Base-by-base conservation (phyloP, 1,140 invertebrate genomes). In the Drosophila asahinai region DNA sequence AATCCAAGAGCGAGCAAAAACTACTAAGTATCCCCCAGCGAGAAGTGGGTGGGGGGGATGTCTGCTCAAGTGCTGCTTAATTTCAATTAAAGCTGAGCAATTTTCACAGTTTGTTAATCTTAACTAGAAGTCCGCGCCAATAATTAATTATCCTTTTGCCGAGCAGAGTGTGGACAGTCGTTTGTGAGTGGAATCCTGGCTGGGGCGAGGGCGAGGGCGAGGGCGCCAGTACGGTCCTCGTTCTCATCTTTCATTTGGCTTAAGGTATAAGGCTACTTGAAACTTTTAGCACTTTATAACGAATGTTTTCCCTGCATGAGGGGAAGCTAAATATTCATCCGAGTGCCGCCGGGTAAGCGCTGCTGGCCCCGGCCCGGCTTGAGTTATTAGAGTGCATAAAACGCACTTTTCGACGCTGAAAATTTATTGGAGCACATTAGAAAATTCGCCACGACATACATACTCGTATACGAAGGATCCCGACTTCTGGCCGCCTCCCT, bases 91-190 rank as follows among this genome's bases (percentile, higher is more conserved):
- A 80, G 78, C 77, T 80, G 42, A 80, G 77, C 78, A 80, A 80
- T 80, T 80, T 80, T 80, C 77, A 80, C 78, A 80, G 78, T 80
- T 80, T 80, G 78, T 80, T 80, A 80, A 80, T 80, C 78, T 80
- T 80, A 80, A 80, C 78, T 80, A 80, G 76, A 80, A 80, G 77
- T 80, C 58, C 62, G 77, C 65, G 77, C 78, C 79, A 75, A 80
- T 80, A 80, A 80, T 80, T 80, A 80, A 80, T 80, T 80, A 80
- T 80, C 67, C 76, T 77, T 72, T 79, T 64, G 64, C 63, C 49
- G 15, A 19, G 12, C 33, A 25, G 25, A 55, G 30, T 67, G 67
- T 55, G 67, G 67, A 77, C 57, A 59, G 57, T 51, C 49, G 22
- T 40, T 30, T 73, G n/a, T 36, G 30, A n/a, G 47, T 38, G 47